phyloP scores from a whole-genome alignment of 2,797 vertebrate genomes.

The Sciurus carolinensis region DNA sequence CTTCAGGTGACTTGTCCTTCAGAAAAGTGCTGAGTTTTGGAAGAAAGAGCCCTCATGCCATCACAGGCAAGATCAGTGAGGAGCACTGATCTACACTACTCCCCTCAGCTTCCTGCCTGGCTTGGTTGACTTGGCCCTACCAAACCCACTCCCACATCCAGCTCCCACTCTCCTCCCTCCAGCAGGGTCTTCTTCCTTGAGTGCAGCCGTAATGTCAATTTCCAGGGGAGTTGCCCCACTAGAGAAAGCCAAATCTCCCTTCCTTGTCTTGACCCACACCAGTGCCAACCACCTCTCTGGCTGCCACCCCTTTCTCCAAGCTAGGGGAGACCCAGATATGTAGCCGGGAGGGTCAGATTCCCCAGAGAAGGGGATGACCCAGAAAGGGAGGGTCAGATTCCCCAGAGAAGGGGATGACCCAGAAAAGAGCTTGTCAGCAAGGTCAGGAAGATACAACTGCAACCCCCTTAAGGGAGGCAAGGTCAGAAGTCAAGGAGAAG shows the following conservation, averaged over 20 bases:
- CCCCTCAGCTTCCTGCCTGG: not conserved
- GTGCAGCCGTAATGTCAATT: not conserved
- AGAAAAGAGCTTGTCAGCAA: not conserved
- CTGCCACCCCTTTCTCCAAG: not conserved
- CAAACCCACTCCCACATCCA: conserved; percentile 15
- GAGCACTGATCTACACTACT: not conserved
- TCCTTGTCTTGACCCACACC: not conserved
- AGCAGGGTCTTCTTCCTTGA: conserved; percentile 3
- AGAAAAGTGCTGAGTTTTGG: not conserved
- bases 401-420: not conserved
- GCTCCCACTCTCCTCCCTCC: not conserved
- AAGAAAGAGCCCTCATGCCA: not conserved
- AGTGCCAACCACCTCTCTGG: not conserved
- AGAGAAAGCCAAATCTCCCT: not conserved
- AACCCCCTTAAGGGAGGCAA: not conserved
- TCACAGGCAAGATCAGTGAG: not conserved
- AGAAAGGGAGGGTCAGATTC: not conserved
- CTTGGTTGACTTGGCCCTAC: not conserved
- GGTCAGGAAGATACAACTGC: not conserved
- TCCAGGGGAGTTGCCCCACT: not conserved
- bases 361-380: not conserved
- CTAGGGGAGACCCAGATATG: not conserved
- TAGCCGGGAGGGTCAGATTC: not conserved
- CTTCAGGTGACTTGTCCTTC: not conserved
- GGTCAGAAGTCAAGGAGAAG: not conserved